phyloP scores from a whole-genome alignment of 2,113 vertebrate genomes.

The Brachionichthys hirsutus region DNA sequence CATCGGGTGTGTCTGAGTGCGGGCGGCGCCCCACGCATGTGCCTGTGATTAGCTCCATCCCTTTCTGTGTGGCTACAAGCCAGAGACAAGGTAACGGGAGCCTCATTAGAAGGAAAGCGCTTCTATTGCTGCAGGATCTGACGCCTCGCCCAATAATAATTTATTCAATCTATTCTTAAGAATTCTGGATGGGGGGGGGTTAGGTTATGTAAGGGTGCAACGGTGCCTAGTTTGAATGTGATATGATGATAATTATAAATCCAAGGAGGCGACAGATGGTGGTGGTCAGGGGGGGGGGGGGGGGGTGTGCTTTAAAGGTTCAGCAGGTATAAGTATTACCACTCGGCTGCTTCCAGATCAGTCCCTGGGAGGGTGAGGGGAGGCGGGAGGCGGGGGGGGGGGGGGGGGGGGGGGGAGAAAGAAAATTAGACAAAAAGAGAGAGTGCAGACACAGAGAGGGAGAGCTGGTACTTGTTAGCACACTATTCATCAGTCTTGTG shows the following conservation, averaged over 20 bases:
- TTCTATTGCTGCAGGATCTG: conserved; percentile 57
- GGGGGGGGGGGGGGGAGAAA: neutral
- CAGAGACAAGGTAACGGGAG: conserved; percentile 31
- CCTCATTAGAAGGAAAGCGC: conserved; percentile 67
- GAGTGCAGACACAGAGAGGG: conserved; percentile 59
- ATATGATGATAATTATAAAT: conserved; percentile 72
- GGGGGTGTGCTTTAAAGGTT: conserved; percentile 63
- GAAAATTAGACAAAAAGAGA: conserved; percentile 56
- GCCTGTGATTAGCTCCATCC: conserved; percentile 41
- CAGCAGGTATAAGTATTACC: conserved; percentile 55
- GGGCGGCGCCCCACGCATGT: conserved; percentile 8
- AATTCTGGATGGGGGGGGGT: conserved; percentile 51
- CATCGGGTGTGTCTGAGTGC: conserved; percentile 2
- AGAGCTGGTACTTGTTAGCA: conserved; percentile 74
- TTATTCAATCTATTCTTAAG: conserved; percentile 74
- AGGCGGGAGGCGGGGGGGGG: neutral
- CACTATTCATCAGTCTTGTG: conserved; percentile 67
- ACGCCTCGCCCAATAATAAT: conserved; percentile 65
- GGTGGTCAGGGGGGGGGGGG: too few relatives aligned
- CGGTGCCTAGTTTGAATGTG: conserved; percentile 58
- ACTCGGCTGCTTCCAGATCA: conserved; percentile 48
- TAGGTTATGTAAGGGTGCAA: conserved; percentile 64
- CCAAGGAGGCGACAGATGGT: conserved; percentile 60
- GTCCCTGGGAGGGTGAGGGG: neutral
- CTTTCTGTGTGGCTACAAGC: conserved; percentile 17